phyloP scores from a whole-genome alignment of 2,797 vertebrate species.

The Silurus lanzhouensis region DNA sequence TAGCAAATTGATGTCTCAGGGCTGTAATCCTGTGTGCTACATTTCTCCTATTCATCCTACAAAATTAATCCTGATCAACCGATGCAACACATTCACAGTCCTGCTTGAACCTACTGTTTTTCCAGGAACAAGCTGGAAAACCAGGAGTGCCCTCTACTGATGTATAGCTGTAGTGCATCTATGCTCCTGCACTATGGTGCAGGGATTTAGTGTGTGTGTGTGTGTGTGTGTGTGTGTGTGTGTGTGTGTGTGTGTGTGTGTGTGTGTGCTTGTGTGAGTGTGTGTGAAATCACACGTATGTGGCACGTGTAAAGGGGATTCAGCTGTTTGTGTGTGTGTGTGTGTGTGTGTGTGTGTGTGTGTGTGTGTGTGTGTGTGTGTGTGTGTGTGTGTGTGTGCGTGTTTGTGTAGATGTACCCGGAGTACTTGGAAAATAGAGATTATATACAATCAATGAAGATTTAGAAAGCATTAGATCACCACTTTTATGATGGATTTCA shows the following conservation, averaged over 20 bases:
- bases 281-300: background rate
- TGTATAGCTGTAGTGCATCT: background rate
- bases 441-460: conserved; percentile 67
- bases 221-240: too few relatives aligned
- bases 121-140: conserved; percentile 4
- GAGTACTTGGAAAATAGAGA: background rate
- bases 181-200: background rate
- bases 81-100: background rate
- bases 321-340: conserved; percentile 24
- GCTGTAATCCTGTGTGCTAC: background rate
- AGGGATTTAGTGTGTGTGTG: background rate
- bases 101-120: background rate
- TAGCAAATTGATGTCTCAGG: too few relatives aligned
- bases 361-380: conserved; percentile 11
- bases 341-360: background rate
- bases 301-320: background rate
- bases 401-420: background rate
- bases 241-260: too few relatives aligned
- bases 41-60: conserved; percentile 1
- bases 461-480: conserved; percentile 47
- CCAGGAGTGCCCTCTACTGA: conserved; percentile 49
- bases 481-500: conserved; percentile 52
- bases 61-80: conserved; percentile 7
- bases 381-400: background rate
- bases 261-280: background rate